These are phyloP conservation scores for Butorides virescens DNA, from an alignment of 2,113 vertebrate species.

Conservation along the genomic window DNA sequence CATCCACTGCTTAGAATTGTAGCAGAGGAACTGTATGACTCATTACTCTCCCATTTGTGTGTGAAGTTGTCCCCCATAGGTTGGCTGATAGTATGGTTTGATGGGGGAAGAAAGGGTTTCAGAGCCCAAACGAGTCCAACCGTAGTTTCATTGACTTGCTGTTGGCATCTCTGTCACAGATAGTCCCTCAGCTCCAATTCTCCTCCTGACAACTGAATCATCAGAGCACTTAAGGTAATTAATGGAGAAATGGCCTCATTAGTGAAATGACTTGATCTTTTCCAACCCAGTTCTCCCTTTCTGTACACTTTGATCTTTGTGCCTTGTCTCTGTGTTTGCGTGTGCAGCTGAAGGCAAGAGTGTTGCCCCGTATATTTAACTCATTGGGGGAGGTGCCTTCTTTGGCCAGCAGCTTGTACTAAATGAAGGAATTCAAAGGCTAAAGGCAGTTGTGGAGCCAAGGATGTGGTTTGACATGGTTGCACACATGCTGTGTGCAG, in stretches of 20 bases:
- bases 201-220: not conserved
- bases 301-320: not conserved
- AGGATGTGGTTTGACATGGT: not conserved
- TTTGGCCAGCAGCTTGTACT: not conserved
- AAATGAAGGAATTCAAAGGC: not conserved
- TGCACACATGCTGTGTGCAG: not conserved
- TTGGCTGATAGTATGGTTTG: not conserved
- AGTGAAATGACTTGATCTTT: not conserved
- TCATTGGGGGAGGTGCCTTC: not conserved
- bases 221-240: not conserved
- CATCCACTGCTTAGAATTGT: not conserved
- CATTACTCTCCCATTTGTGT: not conserved
- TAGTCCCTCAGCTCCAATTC: not conserved
- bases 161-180: not conserved
- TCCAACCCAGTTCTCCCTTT: not conserved
- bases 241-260: not conserved
- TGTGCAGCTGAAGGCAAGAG: not conserved
- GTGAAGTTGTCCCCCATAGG: not conserved
- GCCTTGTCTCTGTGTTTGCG: rapidly evolving
- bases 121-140: not conserved
- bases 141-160: not conserved
- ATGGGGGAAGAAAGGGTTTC: not conserved
- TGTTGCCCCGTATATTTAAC: not conserved
- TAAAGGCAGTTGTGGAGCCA: not conserved
- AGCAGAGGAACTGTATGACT: not conserved